Conservation (phyloP, 2,113 vertebrate species). For the Dipodomys stephensi region DNA sequence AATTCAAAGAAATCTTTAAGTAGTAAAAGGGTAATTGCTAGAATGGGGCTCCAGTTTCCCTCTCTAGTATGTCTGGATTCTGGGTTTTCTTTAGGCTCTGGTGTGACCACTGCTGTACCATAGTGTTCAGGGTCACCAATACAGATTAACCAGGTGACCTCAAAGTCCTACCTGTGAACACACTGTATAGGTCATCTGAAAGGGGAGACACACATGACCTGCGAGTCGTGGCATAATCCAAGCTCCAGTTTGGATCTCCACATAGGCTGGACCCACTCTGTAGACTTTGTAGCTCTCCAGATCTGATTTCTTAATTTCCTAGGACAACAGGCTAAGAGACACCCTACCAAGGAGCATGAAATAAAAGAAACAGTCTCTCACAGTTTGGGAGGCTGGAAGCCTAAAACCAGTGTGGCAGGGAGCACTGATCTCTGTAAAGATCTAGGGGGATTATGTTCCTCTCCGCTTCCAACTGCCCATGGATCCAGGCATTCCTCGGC, state of each 20-base stretch:
- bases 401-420: background rate
- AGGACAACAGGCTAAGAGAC: background rate
- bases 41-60: background rate
- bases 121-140: background rate
- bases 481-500: background rate
- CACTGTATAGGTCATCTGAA: background rate
- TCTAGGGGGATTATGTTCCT: background rate
- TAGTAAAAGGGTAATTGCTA: background rate
- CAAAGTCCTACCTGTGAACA: background rate
- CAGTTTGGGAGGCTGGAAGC: background rate
- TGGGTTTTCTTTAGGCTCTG: background rate
- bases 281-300: background rate
- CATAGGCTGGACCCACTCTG: background rate
- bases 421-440: background rate
- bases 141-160: background rate
- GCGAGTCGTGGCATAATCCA: background rate
- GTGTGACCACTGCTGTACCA: background rate
- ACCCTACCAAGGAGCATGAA: background rate
- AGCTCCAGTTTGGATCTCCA: background rate
- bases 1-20: background rate
- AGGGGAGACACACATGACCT: too few species aligned
- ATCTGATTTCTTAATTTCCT: background rate
- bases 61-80: background rate
- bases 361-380: background rate
- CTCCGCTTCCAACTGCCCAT: background rate